A percentile compares a stretch with the other conserved stretches of the same genome.
These are phyloP conservation scores for Sebastolobus alascanus DNA, from an alignment of 2,797 vertebrate genomes.

Conservation along the genomic window DNA sequence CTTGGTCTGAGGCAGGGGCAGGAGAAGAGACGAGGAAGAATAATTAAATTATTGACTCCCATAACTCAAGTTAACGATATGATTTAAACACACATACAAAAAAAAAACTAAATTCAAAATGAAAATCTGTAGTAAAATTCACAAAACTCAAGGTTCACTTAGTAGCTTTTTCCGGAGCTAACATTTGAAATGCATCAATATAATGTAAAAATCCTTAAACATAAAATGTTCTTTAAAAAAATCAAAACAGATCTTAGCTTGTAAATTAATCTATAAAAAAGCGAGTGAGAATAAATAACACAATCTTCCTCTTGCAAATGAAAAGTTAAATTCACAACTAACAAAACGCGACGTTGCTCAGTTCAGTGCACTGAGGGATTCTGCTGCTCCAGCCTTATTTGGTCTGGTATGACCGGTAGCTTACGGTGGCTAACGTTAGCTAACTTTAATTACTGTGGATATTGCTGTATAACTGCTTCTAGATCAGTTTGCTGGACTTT, in stretches of 20 bases:
- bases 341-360: not conserved
- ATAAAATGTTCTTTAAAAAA: not conserved
- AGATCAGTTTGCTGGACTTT: not conserved
- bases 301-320: not conserved
- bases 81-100: not conserved
- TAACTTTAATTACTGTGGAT: not conserved
- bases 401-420: not conserved
- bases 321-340: not conserved
- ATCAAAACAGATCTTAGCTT: not conserved
- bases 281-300: not conserved
- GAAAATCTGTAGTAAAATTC: not conserved
- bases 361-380: not conserved
- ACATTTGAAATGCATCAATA: not conserved
- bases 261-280: not conserved
- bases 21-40: not conserved
- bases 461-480: not conserved
- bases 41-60: not conserved
- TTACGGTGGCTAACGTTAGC: not conserved
- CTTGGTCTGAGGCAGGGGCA: constrained; percentile 75
- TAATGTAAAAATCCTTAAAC: not conserved
- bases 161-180: not conserved
- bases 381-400: not conserved
- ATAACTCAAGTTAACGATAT: not conserved
- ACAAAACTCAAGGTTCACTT: not conserved
- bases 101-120: not conserved